phyloP scores from a whole-genome alignment of 37 sponge, comb jelly and placozoan species.

The Agelas oroides region DNA sequence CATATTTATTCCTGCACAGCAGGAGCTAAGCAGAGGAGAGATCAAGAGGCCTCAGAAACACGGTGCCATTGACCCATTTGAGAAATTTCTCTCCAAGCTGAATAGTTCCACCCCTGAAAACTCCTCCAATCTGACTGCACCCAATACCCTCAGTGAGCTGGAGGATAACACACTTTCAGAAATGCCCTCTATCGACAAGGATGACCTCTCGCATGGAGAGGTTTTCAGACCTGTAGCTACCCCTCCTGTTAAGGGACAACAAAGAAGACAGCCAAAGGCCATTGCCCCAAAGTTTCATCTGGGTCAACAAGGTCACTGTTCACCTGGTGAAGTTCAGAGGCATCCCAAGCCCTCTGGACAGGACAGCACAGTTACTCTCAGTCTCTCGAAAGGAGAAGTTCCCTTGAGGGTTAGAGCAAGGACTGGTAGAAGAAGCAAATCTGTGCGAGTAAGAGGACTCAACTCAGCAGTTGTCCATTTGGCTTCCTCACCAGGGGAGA shows the following conservation, averaged over 20 bases:
- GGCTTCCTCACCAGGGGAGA: neutral
- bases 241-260: neutral
- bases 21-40: conserved; percentile 42
- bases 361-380: neutral
- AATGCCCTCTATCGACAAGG: conserved; percentile 31
- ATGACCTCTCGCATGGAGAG: neutral
- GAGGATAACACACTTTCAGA: conserved; percentile 49
- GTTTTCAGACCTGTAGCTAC: too few species aligned
- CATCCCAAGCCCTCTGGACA: neutral
- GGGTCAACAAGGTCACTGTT: neutral
- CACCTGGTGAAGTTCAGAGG: conserved; percentile 45
- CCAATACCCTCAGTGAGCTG: neutral
- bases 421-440: too few species aligned
- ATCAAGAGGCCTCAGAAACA: neutral
- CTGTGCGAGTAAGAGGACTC: too few species aligned
- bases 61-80: conserved; percentile 13
- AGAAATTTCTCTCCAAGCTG: conserved; percentile 41
- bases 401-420: neutral
- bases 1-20: too few species aligned
- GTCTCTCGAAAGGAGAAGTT: conserved; percentile 35
- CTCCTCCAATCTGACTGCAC: conserved; percentile 23
- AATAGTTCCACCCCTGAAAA: conserved; percentile 22
- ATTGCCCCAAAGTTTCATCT: neutral
- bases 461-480: too few species aligned
- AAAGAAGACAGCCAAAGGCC: neutral